A percentile compares a stretch with the other conserved stretches of the same genome.
Evolutionary conservation across 2,113 vertebrate genomes (phyloP).

Genomic region (Callipepla squamata): DNA sequence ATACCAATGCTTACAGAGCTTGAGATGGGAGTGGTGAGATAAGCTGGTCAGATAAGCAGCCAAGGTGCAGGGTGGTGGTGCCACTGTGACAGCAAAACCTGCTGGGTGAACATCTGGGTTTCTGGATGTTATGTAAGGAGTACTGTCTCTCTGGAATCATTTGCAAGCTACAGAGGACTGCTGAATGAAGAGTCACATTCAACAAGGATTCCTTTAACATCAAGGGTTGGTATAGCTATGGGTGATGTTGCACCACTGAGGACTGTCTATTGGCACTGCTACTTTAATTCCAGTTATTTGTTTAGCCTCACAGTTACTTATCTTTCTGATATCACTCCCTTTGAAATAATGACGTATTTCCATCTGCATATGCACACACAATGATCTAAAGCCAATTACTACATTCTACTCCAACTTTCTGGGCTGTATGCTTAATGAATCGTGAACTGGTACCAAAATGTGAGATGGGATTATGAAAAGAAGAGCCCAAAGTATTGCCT

Average conservation of each 20-base stretch:
- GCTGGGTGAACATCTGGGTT: not conserved
- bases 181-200: not conserved
- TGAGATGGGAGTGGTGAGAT: not conserved
- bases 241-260: not conserved
- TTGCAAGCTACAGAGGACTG: not conserved
- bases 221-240: not conserved
- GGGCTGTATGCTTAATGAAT: not conserved
- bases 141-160: not conserved
- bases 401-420: not conserved
- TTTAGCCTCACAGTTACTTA: not conserved
- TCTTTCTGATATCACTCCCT: not conserved
- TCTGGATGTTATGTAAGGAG: not conserved
- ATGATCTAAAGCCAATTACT: not conserved
- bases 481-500: not conserved
- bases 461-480: not conserved
- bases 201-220: not conserved
- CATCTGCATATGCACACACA: not conserved
- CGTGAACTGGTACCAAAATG: not conserved
- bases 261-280: not conserved
- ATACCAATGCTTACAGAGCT: not conserved
- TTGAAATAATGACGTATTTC: not conserved
- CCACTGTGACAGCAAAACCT: not conserved
- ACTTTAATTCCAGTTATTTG: not conserved
- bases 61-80: fast-evolving
- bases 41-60: not conserved